Evolutionary conservation across 2,797 vertebrate species (phyloP), one percentile per base, ranked within the genome.

Genomic region (Tiaroga cobitis): DNA sequence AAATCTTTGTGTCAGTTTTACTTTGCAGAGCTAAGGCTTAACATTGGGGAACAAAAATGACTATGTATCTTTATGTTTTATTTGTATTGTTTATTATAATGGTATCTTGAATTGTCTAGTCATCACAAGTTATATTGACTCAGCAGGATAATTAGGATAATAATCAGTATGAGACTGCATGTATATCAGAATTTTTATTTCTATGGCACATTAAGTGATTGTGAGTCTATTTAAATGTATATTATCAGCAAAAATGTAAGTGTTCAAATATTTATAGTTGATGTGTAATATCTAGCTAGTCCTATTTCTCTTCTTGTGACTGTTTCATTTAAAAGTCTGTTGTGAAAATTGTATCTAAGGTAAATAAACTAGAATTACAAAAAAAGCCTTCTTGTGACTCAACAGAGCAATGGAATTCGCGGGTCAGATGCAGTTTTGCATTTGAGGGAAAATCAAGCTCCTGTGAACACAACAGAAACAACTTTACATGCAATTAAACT

Each of bases 141-240:
- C n/a, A 59, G n/a, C 37, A 32, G 68, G 8, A 73, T 46, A 72
- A 82, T 32, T 74, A 49, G 29, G 29, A 29, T 63, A 59, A 74
- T 46, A 74, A 37, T 51, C 82, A 83, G 61, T 83, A 54, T 83
- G 56, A 63, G n/a, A 19, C 51, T 54, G 24, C 49, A 16, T 83
- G 24, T 75, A 67, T 75, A 65, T 26, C 32, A 46, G 41, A 10
- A 1, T 56, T 75, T 67, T 19, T 15, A 43, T 49, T 82, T 82
- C 51, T 39, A 26, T 65, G 43, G 75, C 41, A 63, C 16, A 29
- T 39, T 6, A 83, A 68, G 61, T 67, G 16, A 67, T 32, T 39
- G 24, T 21, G 43, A 68, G 82, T 82, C n/a, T 77, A 84, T 84
- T 77, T 84, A 84, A 32, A 56, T 83, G 21, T 67, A 73, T 41